Evolutionary conservation across 2,113 vertebrate genomes (phyloP).

Genomic region (Geococcyx californianus): DNA sequence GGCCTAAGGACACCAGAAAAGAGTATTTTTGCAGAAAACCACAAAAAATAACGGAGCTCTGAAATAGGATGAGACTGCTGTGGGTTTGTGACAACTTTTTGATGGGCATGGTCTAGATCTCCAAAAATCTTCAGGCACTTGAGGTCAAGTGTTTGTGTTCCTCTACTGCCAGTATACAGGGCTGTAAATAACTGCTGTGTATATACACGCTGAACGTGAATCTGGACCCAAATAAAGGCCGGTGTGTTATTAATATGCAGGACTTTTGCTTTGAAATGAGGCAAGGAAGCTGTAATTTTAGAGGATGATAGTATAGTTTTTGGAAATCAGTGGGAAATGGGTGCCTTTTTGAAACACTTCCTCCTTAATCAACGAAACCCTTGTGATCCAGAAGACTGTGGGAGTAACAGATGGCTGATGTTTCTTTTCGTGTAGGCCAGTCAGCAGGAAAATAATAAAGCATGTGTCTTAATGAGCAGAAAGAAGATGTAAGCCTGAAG

Average conservation of each 20-base stretch:
- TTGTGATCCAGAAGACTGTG: constrained; percentile 13
- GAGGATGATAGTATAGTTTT: neutral
- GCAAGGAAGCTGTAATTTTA: neutral
- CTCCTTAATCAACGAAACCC: constrained; percentile 17
- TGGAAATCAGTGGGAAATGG: neutral
- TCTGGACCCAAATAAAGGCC: neutral
- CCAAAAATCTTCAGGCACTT: neutral
- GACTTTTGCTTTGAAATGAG: neutral
- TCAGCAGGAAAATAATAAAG: constrained; percentile 22
- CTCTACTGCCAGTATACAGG: neutral
- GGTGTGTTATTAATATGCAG: neutral
- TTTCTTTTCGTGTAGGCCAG: neutral
- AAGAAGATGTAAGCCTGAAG: constrained; percentile 20
- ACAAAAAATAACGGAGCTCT: neutral
- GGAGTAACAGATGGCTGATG: constrained; percentile 55
- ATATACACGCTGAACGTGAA: accelerated
- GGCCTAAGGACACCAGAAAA: neutral
- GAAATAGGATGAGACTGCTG: neutral
- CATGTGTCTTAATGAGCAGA: neutral
- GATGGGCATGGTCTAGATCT: neutral
- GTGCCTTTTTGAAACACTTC: neutral
- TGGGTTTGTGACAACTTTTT: neutral
- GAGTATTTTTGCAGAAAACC: neutral
- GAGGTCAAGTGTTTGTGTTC: neutral
- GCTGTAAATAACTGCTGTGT: neutral